Evolutionary conservation across 2,888 invertebrate genomes (phyloP), one percentile per base, ranked within the genome.

Genomic region (Drosophila aldrichi): DNA sequence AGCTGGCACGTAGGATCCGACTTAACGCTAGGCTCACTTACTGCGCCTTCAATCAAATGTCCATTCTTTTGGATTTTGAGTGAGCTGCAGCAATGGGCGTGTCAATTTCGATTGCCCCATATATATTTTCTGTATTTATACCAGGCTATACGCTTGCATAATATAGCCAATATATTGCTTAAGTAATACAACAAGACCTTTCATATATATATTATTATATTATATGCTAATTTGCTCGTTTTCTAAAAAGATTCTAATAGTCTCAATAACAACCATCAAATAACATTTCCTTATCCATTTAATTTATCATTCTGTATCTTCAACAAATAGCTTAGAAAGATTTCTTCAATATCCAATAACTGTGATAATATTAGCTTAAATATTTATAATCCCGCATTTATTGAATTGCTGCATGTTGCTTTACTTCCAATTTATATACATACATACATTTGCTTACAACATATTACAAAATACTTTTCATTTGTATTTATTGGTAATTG

Each of bases 1-100:
- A 32, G 20, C 12, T 38, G 69, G 69, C 67, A 67, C 67, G 67
- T 67, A 67, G 49, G 3, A 3, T 16, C 38, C 40, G n/a, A 20
- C 41, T 32, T 18, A 22, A 41, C 9, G 18, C 16, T 10, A 18
- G 43, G 8, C 10, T 43, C 69, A 57, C n/a, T 48, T 41, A 20
- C 3, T 34, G 49, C 25, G n/a, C 51, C 43, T 61, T 51, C 64
- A 57, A 57, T 57, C 58, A 51, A 14, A 51, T 22, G 57, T 49
- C 69, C 43, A 51, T 22, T 49, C 49, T 20, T 43, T 49, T 20
- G 36, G n/a, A 32, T 34, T 22, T 25, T 12, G 12, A 1, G 3
- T 14, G 20, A 5, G 1, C n/a, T n/a, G n/a, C 43, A 22, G 22
- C 20, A 40, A 57, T 38, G 20, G 12, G 10, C 1, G 1, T 22